phyloP scores from a whole-genome alignment of 2,888 invertebrate genomes.

The Nesidiocoris tenuis region DNA sequence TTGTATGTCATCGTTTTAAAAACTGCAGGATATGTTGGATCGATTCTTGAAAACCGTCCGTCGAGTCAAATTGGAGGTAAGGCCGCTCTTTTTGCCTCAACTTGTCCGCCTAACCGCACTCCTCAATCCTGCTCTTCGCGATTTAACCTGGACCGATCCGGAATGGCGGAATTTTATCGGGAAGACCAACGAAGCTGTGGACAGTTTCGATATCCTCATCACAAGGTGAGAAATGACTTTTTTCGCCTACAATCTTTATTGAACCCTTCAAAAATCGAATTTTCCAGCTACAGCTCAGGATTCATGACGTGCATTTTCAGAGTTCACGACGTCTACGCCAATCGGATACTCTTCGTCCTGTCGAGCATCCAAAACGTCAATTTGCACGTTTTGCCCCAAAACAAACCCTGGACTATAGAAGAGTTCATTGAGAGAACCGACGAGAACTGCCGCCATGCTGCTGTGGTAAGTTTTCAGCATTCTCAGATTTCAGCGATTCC shows the following conservation, averaged over 20 bases:
- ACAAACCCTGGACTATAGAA: conserved; percentile 83
- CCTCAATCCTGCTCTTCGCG: conserved; percentile 76
- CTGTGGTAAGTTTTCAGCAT: conserved; percentile 53
- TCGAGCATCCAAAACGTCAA: conserved; percentile 83
- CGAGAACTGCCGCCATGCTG: conserved; percentile 67
- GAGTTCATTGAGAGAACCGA: conserved; percentile 82
- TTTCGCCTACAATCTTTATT: not conserved
- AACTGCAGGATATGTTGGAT: conserved; percentile 68
- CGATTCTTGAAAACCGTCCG: conserved; percentile 71
- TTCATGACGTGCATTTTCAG: too few relatives aligned
- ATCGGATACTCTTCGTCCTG: conserved; percentile 84
- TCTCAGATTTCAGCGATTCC: not conserved
- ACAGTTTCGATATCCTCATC: conserved; percentile 73
- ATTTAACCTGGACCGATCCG: conserved; percentile 83
- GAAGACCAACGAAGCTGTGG: conserved; percentile 72
- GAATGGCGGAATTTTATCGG: conserved; percentile 78
- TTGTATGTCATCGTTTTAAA: too few relatives aligned
- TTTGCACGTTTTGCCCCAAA: conserved; percentile 76
- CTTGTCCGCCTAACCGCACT: conserved; percentile 78
- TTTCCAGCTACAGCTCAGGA: too few relatives aligned
- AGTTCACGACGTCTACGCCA: conserved; percentile 86
- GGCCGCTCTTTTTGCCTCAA: conserved; percentile 87
- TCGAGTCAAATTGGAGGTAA: conserved; percentile 79
- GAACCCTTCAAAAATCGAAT: too few relatives aligned
- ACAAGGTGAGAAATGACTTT: conserved; percentile 54